Percentiles rank a stretch among this genome's conserved stretches.
These are phyloP conservation scores for Caenorhabditis sp. DNA, from an alignment of 2,888 invertebrate genomes.

Conservation along the genomic window DNA sequence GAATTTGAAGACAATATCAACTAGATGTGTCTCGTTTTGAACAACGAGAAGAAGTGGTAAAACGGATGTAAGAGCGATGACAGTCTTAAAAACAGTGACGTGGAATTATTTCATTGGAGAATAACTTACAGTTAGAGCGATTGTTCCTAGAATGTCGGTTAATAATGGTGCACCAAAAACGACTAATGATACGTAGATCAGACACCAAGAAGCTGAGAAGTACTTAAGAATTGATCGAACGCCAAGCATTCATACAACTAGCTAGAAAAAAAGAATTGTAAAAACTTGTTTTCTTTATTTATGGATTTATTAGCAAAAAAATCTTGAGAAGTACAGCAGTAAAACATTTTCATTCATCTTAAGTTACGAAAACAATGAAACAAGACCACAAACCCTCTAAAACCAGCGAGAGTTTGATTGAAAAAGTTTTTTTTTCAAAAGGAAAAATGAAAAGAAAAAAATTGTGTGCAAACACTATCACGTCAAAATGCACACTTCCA, in stretches of 20 bases:
- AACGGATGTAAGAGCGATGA: slow-evolving; percentile 14
- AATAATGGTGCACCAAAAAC: slow-evolving; percentile 59
- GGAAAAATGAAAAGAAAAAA: neutral
- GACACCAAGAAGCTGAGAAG: neutral
- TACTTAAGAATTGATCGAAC: slow-evolving; percentile 2
- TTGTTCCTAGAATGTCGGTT: slow-evolving; percentile 20
- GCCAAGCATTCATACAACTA: neutral
- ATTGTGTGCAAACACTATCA: neutral
- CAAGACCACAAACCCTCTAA: too few relatives aligned
- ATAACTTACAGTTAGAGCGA: slow-evolving; percentile 33
- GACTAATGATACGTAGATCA: slow-evolving; percentile 41
- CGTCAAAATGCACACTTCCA: neutral
- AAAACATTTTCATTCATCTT: neutral
- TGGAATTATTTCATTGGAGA: slow-evolving; percentile 8
- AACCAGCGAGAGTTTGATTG: too few relatives aligned
- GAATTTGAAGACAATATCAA: neutral
- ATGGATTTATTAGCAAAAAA: neutral
- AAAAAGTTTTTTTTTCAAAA: too few relatives aligned
- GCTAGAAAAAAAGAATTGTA: neutral
- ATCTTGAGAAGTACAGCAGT: neutral
- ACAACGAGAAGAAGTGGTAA: slow-evolving; percentile 9
- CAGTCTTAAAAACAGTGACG: slow-evolving; percentile 12
- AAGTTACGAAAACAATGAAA: too few relatives aligned
- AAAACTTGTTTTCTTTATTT: neutral
- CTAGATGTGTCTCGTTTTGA: neutral